phyloP scores from a whole-genome alignment of 1,140 invertebrate species.

The Sarcophaga peregrina region DNA sequence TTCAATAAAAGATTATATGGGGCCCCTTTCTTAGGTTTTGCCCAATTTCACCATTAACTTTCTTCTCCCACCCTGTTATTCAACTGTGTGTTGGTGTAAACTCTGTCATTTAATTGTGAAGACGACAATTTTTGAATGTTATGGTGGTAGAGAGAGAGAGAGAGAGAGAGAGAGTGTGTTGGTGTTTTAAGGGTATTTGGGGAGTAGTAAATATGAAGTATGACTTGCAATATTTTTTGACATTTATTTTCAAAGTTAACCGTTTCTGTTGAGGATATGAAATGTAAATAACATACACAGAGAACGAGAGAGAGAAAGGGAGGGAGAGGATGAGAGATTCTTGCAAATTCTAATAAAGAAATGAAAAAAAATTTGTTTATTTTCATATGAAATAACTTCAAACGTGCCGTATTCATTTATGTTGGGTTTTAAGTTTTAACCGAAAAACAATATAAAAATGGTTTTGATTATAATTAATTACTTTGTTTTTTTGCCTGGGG shows the following conservation, averaged over 20 bases:
- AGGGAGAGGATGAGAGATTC: background rate
- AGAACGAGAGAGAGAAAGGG: too few relatives aligned
- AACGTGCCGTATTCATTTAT: slow-evolving; percentile 18
- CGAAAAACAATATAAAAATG: background rate
- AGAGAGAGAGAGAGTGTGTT: background rate
- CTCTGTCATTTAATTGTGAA: slow-evolving; percentile 27
- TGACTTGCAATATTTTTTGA: slow-evolving; percentile 33
- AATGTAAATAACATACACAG: background rate
- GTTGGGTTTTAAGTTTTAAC: background rate
- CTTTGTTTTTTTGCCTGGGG: background rate
- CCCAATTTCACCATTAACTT: background rate
- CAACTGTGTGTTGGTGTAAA: background rate
- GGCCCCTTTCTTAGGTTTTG: too few relatives aligned
- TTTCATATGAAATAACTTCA: background rate
- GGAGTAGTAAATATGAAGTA: slow-evolving; percentile 41
- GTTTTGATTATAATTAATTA: slow-evolving; percentile 20
- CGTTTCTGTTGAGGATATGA: slow-evolving; percentile 5
- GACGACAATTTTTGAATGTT: background rate
- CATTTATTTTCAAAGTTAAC: slow-evolving; percentile 38
- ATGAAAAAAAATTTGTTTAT: slow-evolving; percentile 19
- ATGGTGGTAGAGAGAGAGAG: background rate
- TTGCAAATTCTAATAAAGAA: background rate
- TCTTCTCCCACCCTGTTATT: background rate
- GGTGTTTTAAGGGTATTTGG: slow-evolving; percentile 1
- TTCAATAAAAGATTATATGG: too few relatives aligned